Evolutionary conservation across 2,888 invertebrate species (phyloP).

Genomic region (Agrochola litura): DNA sequence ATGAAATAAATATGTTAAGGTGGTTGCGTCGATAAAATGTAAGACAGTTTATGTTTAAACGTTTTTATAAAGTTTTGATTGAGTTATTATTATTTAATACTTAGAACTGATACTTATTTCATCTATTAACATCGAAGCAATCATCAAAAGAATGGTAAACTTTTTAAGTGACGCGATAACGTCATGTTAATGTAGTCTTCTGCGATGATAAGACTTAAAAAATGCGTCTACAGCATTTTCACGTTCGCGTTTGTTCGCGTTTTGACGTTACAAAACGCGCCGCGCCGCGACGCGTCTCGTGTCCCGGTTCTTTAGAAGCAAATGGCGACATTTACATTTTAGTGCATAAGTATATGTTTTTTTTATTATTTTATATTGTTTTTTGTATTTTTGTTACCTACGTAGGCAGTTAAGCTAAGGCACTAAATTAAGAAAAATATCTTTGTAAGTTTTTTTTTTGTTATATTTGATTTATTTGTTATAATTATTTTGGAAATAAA

Average conservation of each 20-base stretch:
- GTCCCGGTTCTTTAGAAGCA: background rate
- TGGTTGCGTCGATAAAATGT: background rate
- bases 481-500: background rate
- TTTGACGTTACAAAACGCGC: background rate
- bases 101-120: background rate
- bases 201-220: background rate
- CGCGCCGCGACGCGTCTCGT: background rate
- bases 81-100: background rate
- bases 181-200: no score
- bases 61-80: background rate
- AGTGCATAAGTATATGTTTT: background rate
- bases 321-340: background rate
- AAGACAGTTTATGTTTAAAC: background rate
- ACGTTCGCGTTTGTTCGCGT: no score
- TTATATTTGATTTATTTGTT: background rate
- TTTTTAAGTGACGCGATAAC: background rate
- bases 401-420: background rate
- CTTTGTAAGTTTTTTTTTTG: background rate
- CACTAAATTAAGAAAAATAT: slow-evolving; percentile 18
- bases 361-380: background rate
- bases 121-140: background rate
- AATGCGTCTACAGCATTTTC: background rate
- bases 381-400: slow-evolving; percentile 1
- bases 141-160: background rate
- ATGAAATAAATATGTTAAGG: background rate